phyloP scores from a whole-genome alignment of 2,888 invertebrate species.

The Drosophila nigricruria region DNA sequence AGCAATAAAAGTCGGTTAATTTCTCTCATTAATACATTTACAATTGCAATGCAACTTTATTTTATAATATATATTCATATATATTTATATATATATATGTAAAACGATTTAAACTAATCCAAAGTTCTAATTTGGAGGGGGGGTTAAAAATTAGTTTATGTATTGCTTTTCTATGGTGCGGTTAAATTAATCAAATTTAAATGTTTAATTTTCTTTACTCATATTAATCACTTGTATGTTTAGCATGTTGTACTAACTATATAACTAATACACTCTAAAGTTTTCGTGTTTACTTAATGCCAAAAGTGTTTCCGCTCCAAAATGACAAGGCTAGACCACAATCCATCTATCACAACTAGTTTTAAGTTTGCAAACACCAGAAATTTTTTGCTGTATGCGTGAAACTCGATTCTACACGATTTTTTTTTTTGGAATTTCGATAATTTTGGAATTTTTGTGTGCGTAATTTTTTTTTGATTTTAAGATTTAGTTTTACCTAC shows the following conservation, averaged over 20 bases:
- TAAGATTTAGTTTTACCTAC: slow-evolving; percentile 5
- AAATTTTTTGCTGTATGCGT: slow-evolving; percentile 46
- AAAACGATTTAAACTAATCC: slow-evolving; percentile 24
- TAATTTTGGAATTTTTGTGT: slow-evolving; percentile 34
- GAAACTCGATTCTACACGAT: slow-evolving; percentile 37
- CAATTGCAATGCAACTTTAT: slow-evolving; percentile 45
- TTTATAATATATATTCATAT: slow-evolving; percentile 9
- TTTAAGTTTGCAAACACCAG: slow-evolving; percentile 14
- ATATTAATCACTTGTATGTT: slow-evolving; percentile 33
- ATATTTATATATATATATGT: not conserved
- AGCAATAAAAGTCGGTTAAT: slow-evolving; percentile 27
- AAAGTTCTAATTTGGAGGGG: slow-evolving; percentile 22
- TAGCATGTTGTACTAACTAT: slow-evolving; percentile 54
- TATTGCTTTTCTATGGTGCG: slow-evolving; percentile 21
- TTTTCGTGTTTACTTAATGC: slow-evolving; percentile 11
- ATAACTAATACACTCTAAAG: slow-evolving; percentile 9
- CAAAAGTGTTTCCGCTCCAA: slow-evolving; percentile 5
- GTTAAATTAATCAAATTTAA: slow-evolving; percentile 11
- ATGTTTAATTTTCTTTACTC: slow-evolving; percentile 2
- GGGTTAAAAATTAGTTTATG: slow-evolving; percentile 14
- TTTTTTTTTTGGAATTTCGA: not conserved
- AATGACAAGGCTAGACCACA: slow-evolving; percentile 22
- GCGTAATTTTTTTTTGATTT: slow-evolving; percentile 16
- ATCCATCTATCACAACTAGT: slow-evolving; percentile 4
- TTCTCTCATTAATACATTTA: slow-evolving; percentile 42